phyloP scores from a whole-genome alignment of 2,888 invertebrate species.

The Agriopis leucophaearia region DNA sequence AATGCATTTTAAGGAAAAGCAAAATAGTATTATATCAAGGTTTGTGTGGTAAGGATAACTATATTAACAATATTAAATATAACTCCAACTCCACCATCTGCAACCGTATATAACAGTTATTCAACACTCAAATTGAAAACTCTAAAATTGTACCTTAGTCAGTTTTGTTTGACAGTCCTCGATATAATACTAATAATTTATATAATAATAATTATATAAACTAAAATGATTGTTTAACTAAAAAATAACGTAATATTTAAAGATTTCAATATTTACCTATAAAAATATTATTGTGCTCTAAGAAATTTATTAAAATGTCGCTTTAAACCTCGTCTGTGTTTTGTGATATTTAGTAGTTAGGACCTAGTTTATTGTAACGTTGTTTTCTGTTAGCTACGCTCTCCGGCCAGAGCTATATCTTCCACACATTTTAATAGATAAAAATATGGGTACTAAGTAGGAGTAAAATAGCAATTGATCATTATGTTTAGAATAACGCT shows the following conservation, averaged over 20 bases:
- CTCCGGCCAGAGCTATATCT: no score
- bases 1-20: background rate
- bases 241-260: background rate
- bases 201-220: no score
- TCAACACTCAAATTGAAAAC: background rate
- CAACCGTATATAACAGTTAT: background rate
- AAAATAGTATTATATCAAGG: background rate
- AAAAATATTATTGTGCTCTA: conserved; percentile 1
- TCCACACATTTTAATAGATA: no score
- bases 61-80: background rate
- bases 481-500: no score
- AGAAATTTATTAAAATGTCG: conserved; percentile 43
- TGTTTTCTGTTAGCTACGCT: no score
- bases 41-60: background rate
- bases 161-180: background rate
- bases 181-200: conserved; percentile 4
- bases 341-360: conserved; percentile 66
- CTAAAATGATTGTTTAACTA: conserved; percentile 1
- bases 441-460: no score
- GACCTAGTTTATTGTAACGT: conserved; percentile 19
- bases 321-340: conserved; percentile 67
- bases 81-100: no score
- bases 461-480: no score
- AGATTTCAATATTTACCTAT: conserved; percentile 4
- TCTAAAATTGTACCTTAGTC: background rate